Percentiles rank a stretch among this genome's conserved stretches.
These are phyloP conservation scores for Thamnaconus septentrionalis DNA, from an alignment of 2,113 vertebrate genomes.

Conservation along the genomic window DNA sequence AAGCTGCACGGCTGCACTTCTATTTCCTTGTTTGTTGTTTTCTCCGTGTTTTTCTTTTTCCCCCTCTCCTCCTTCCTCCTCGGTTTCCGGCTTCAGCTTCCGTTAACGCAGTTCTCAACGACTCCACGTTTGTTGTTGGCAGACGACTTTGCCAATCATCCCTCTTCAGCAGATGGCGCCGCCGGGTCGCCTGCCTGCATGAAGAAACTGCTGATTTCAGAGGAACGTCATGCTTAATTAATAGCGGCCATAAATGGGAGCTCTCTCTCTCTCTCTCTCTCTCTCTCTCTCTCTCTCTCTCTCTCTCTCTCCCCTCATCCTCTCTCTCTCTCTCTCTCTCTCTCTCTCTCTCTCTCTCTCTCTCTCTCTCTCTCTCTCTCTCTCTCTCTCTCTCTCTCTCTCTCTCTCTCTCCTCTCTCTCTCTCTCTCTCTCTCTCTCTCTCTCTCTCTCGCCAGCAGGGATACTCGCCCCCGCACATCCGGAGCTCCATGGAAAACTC, in stretches of 20 bases:
- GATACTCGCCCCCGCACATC: conserved; percentile 48
- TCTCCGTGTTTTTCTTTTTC: neutral
- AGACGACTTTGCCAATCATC: conserved; percentile 71
- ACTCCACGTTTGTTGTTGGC: conserved; percentile 35
- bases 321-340: conserved; percentile 58
- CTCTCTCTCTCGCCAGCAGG: conserved; percentile 56
- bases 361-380: conserved; percentile 50
- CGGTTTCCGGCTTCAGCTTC: conserved; percentile 1
- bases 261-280: conserved; percentile 50
- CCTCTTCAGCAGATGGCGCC: conserved; percentile 68
- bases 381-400: conserved; percentile 50
- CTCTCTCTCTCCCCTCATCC: conserved; percentile 59
- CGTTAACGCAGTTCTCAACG: conserved; percentile 7
- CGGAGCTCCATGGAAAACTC: conserved; percentile 42
- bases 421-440: conserved; percentile 56
- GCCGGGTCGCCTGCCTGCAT: conserved; percentile 48
- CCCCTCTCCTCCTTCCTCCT: neutral
- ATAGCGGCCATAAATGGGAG: conserved; percentile 65
- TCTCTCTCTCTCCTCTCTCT: conserved; percentile 49
- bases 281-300: conserved; percentile 59
- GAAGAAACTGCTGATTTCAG: conserved; percentile 77
- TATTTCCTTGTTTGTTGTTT: neutral
- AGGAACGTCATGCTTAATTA: conserved; percentile 76
- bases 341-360: conserved; percentile 55
- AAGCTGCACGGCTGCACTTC: too few relatives aligned